Evolutionary conservation across 2,888 invertebrate genomes (phyloP).

Genomic region (Drosophila acutilabella): DNA sequence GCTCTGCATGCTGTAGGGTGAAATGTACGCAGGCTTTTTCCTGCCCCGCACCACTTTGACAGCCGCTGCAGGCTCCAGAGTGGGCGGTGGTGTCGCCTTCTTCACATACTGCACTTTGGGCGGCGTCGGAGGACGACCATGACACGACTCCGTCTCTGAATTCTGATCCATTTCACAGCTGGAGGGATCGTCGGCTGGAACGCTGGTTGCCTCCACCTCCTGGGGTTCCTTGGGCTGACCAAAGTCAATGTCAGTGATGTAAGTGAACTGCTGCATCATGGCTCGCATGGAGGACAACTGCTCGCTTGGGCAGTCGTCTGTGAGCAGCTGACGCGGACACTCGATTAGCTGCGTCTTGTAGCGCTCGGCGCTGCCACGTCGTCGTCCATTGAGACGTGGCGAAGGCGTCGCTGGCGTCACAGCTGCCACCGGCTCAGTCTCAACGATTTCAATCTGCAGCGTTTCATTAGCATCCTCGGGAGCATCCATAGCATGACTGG

Average conservation of each 20-base stretch:
- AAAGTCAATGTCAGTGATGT: constrained; percentile 82
- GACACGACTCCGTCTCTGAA: constrained; percentile 86
- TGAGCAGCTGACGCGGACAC: constrained; percentile 61
- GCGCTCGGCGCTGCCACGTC: constrained; percentile 87
- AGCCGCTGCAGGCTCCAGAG: constrained; percentile 55
- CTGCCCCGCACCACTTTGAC: constrained; percentile 84
- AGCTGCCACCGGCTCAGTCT: constrained; percentile 84
- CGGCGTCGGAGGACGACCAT: constrained; percentile 65
- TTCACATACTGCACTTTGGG: constrained; percentile 24
- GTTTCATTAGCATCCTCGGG: constrained; percentile 76
- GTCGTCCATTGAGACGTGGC: constrained; percentile 57
- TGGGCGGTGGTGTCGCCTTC: constrained; percentile 42
- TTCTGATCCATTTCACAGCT: constrained; percentile 87
- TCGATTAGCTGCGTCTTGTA: constrained; percentile 90
- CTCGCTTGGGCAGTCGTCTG: constrained; percentile 65
- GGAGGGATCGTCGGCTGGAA: constrained; percentile 43
- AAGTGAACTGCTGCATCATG: constrained; percentile 83
- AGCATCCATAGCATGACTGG: constrained; percentile 35
- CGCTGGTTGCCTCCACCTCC: neutral
- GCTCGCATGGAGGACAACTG: constrained; percentile 80
- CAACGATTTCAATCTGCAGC: constrained; percentile 83
- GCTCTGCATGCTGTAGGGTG: constrained; percentile 86
- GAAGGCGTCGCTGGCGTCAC: constrained; percentile 31
- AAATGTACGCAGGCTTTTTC: constrained; percentile 89
- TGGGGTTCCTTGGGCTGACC: constrained; percentile 58